These are phyloP conservation scores for Pyrocephalus nanus DNA, from an alignment of 2,797 vertebrate genomes.

Conservation along the genomic window DNA sequence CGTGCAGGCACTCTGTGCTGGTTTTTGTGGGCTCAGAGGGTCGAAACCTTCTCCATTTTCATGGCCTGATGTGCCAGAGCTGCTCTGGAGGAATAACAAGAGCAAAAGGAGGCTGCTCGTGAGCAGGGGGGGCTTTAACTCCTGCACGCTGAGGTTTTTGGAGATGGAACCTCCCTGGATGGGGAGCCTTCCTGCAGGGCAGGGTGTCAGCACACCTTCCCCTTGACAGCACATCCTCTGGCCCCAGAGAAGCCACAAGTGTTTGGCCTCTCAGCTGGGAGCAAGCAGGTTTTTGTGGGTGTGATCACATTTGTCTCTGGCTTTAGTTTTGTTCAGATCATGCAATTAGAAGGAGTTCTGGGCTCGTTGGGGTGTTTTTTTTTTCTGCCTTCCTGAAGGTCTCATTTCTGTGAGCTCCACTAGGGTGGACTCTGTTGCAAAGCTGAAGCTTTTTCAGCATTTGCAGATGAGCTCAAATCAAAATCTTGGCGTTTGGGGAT, in stretches of 20 bases:
- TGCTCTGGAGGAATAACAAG: background rate
- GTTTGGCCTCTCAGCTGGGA: background rate
- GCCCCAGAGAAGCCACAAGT: background rate
- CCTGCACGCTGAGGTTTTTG: accelerated
- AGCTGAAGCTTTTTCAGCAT: background rate
- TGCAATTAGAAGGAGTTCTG: background rate
- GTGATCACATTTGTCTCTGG: background rate
- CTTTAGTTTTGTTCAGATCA: background rate
- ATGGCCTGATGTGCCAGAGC: background rate
- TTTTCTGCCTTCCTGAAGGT: background rate
- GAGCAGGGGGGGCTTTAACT: background rate
- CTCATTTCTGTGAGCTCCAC: background rate
- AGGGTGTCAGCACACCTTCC: background rate
- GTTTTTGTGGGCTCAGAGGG: background rate
- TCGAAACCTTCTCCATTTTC: background rate
- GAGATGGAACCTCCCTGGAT: background rate
- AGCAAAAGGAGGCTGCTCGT: background rate
- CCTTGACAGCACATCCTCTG: background rate
- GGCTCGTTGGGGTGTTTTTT: background rate
- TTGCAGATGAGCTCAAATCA: conserved; percentile 31
- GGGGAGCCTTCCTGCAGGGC: background rate
- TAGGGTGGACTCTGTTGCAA: background rate
- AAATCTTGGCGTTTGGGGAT: conserved; percentile 4
- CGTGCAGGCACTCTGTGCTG: accelerated
- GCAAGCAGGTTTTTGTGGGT: background rate